Evolutionary conservation across 2,113 vertebrate species (phyloP).

Genomic region (Herpailurus yagouaroundi): DNA sequence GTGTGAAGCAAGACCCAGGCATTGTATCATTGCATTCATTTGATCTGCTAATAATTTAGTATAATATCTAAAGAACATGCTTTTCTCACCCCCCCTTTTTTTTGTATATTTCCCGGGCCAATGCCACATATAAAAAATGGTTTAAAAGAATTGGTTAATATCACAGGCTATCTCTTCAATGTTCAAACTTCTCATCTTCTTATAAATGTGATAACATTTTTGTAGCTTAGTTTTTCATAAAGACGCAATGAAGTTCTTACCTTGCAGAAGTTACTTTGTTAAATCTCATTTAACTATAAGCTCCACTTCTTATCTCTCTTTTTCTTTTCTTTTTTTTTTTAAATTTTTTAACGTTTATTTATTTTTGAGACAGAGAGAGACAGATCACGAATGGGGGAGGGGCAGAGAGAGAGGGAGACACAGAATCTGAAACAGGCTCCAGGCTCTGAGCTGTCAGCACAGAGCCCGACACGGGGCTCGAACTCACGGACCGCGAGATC

Average conservation of each 20-base stretch:
- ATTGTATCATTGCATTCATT: neutral
- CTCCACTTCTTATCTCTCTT: neutral
- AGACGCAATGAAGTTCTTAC: neutral
- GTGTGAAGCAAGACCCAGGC: neutral
- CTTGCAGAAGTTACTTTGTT: neutral
- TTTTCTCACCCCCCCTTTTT: too few relatives aligned
- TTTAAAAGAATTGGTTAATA: neutral
- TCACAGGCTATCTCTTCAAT: neutral
- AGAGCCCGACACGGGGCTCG: too few relatives aligned
- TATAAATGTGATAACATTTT: neutral
- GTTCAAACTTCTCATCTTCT: neutral
- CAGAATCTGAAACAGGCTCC: too few relatives aligned
- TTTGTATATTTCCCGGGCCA: neutral
- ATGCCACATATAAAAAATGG: neutral
- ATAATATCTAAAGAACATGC: neutral
- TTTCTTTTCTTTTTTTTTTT: neutral
- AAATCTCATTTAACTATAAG: neutral
- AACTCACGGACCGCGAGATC: too few relatives aligned
- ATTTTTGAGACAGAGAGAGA: too few relatives aligned
- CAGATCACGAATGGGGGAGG: too few relatives aligned
- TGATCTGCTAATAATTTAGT: neutral
- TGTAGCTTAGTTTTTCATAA: neutral
- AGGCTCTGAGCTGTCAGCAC: too few relatives aligned
- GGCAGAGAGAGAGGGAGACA: too few relatives aligned
- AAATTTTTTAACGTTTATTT: neutral